Conservation (phyloP, 2,113 vertebrate species). For the Irena cyanogastra region DNA sequence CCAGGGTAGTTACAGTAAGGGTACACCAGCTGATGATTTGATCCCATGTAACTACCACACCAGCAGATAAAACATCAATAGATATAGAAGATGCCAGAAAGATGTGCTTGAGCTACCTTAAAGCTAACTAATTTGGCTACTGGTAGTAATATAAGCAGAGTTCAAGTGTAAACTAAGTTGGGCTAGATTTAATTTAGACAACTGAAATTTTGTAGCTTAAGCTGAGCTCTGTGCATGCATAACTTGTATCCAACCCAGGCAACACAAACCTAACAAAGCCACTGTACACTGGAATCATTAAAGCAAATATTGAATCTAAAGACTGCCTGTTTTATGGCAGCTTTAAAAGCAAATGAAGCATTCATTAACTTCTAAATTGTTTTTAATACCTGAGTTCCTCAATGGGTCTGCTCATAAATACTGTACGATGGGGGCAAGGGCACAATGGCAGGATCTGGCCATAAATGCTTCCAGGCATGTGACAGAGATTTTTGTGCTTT, state of each 20-base stretch:
- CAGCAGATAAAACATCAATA: neutral
- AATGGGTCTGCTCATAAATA: neutral
- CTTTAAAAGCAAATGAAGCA: neutral
- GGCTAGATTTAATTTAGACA: neutral
- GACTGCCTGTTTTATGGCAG: neutral
- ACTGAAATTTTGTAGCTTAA: neutral
- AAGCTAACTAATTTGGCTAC: neutral
- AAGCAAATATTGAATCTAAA: neutral
- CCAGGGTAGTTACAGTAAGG: neutral
- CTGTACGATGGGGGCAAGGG: neutral
- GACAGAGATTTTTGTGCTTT: slow-evolving; percentile 36
- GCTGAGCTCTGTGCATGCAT: neutral
- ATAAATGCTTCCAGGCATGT: slow-evolving; percentile 12
- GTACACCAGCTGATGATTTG: neutral
- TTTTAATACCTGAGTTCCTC: neutral
- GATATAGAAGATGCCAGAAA: neutral
- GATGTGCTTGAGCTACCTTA: neutral
- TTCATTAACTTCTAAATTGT: neutral
- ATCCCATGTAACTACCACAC: neutral
- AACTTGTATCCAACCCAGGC: neutral
- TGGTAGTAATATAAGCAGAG: neutral
- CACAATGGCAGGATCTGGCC: neutral
- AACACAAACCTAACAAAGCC: neutral
- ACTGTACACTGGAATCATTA: neutral
- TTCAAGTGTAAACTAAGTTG: neutral